These are phyloP conservation scores for Phyllostomus discolor DNA, from an alignment of 2,113 vertebrate species.

Conservation along the genomic window DNA sequence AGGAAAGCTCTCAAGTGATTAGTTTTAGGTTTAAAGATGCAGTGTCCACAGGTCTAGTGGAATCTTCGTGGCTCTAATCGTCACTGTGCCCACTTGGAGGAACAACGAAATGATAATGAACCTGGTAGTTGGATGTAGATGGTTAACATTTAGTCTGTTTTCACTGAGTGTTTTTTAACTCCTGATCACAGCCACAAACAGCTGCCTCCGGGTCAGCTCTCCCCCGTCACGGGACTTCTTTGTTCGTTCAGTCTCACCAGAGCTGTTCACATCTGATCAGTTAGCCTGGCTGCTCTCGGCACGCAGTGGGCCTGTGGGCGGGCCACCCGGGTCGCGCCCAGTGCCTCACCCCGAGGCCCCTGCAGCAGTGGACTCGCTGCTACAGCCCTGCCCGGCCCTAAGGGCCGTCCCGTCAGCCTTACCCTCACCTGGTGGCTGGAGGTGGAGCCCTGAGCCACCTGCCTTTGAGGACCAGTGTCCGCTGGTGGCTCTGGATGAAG, in stretches of 20 bases:
- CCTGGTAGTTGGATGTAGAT: not conserved
- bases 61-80: no score
- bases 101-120: not conserved
- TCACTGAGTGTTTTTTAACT: not conserved
- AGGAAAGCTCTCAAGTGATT: not conserved
- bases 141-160: not conserved
- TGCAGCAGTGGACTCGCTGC: not conserved
- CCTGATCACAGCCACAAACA: not conserved
- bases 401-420: not conserved
- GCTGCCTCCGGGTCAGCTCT: not conserved
- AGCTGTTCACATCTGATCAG: not conserved
- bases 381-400: not conserved
- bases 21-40: not conserved
- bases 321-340: not conserved
- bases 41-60: not conserved
- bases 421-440: not conserved
- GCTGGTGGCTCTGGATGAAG: not conserved
- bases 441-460: not conserved
- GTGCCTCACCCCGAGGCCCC: not conserved
- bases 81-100: not conserved
- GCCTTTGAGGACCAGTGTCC: not conserved
- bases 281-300: not conserved
- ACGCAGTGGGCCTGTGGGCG: no score
- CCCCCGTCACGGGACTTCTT: not conserved
- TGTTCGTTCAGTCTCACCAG: not conserved